phyloP scores from a whole-genome alignment of 1,140 invertebrate genomes.

The Argopecten irradians region DNA sequence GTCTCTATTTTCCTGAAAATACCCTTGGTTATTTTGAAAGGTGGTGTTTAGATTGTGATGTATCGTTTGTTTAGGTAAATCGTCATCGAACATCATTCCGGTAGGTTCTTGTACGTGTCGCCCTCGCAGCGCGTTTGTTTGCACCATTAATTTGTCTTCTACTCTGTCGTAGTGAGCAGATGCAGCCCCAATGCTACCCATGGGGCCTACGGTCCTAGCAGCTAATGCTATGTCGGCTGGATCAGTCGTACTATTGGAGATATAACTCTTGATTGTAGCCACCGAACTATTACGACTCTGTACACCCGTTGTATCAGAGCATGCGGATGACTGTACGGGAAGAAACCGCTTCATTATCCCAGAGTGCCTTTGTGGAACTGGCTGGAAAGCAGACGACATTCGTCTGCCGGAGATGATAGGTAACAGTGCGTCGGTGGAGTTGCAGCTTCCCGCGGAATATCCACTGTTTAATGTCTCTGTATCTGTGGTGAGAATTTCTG shows the following conservation, averaged over 20 bases:
- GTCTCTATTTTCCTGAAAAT: background rate
- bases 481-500: background rate
- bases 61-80: background rate
- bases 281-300: background rate
- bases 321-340: background rate
- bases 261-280: background rate
- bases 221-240: background rate
- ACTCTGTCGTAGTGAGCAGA: background rate
- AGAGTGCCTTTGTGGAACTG: background rate
- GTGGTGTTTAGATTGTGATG: background rate
- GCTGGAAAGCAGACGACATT: background rate
- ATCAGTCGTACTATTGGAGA: background rate
- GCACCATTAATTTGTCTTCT: background rate
- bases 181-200: background rate
- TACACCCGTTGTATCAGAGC: background rate
- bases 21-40: background rate
- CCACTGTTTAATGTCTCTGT: background rate
- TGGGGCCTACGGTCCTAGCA: background rate
- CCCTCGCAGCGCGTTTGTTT: background rate
- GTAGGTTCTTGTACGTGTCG: background rate
- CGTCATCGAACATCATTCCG: background rate
- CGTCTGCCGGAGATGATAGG: background rate
- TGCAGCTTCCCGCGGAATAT: background rate
- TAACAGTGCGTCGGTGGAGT: background rate
- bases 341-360: slow-evolving; percentile 9